A percentile compares a stretch with the other conserved stretches of the same genome.
phyloP scores from a whole-genome alignment of 2,113 vertebrate genomes.

The Sebastes schlegelii region DNA sequence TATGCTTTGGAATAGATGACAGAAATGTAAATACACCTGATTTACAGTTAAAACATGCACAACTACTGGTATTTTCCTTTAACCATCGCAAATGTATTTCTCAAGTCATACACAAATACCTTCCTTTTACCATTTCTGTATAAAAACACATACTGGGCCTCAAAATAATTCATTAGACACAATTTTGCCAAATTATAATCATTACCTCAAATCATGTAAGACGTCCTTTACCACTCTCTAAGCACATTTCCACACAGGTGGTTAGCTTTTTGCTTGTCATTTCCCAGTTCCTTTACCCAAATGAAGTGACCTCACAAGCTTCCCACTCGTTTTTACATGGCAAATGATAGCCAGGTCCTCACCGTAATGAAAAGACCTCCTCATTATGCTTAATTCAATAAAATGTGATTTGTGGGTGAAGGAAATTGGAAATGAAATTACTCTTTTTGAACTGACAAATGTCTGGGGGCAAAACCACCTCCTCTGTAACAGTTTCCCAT shows the following conservation, averaged over 20 bases:
- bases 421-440: slow-evolving; percentile 71
- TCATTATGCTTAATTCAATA: slow-evolving; percentile 70
- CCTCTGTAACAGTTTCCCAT: slow-evolving; percentile 56
- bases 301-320: slow-evolving; percentile 21
- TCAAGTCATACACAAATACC: background rate
- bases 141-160: background rate
- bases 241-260: slow-evolving; percentile 28
- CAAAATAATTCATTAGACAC: background rate
- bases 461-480: slow-evolving; percentile 40
- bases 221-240: background rate
- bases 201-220: slow-evolving; percentile 3
- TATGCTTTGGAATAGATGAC: background rate
- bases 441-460: slow-evolving; percentile 52
- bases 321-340: background rate
- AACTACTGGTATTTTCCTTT: background rate
- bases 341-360: background rate
- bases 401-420: slow-evolving; percentile 61
- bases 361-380: slow-evolving; percentile 25
- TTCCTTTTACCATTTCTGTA: background rate
- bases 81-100: background rate
- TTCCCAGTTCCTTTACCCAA: slow-evolving; percentile 23
- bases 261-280: background rate
- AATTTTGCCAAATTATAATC: slow-evolving; percentile 7
- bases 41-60: background rate
- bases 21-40: background rate